A percentile compares a stretch with the other conserved stretches of the same genome.
Conservation (phyloP, 2,113 vertebrate genomes). For the human region GRCh38 chr4:71436501-71437000, state of each 20-base stretch:
- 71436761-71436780: slow-evolving; percentile 11
- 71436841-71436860: neutral
- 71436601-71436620: neutral
- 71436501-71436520: no score
- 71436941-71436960: neutral
- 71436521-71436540: no score
- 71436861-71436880: neutral
- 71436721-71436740: neutral
- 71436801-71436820: neutral
- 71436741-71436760: slow-evolving; percentile 14
- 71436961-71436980: neutral
- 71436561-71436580: no score
- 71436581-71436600: neutral
- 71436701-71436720: neutral
- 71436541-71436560: no score
- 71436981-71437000: neutral
- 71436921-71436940: neutral
- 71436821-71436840: neutral
- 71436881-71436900: neutral
- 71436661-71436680: neutral
- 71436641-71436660: neutral
- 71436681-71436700: neutral
- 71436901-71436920: neutral
- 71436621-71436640: neutral
- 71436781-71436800: neutral